Base-by-base conservation (phyloP, 2,113 vertebrate genomes). In the Malurus alboscapulatus region DNA sequence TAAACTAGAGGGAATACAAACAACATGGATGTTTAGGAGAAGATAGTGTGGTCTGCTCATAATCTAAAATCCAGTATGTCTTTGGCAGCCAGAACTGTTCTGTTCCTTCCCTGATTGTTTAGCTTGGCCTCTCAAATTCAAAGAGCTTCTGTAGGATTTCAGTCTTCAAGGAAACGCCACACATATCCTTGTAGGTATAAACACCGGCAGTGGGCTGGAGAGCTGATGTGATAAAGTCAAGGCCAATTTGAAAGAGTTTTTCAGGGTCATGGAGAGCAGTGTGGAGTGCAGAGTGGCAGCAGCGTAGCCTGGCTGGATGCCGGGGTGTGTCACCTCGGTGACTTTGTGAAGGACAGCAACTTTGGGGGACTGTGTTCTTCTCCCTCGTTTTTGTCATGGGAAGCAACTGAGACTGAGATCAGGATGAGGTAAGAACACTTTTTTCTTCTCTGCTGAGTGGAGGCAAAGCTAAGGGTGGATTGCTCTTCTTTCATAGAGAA, bases 301-400 rank as follows among this genome's bases (percentile, higher is more conserved):
- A 50, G 51, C 17, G 47, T 34, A 47, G 50, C 38, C 42, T 76
- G 51, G 18, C 22, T 82, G 84, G 30, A 17, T 68, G 30, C 22
- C 0, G 0, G 13, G 4, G 12, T 63, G 7, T 73, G 68, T 67
- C 34, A 40, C 55, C 72, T 73, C 0, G 0, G 15, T 69, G 42
- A 42, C 63, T 58, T 65, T 55, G 32, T 62, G 68, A 84, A 75
- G 29, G 14, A 74, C 25, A 55, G 44, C 17, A 67, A 0, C 30
- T 2, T 2, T 4, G 0, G 27, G 27, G 4, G 17, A 1, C 51
- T 71, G 14, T 50, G 22, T 82, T 95, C 53, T 58, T 14, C 12
- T 88, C 14, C 80, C 55, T 57, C 2, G 0, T 40, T 89, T 90
- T 72, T 90, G 71, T 25, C 30, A 24, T 18, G 19, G 42, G 21